Base-by-base conservation (phyloP, 1,140 invertebrate genomes). In the Zophobas morio region DNA sequence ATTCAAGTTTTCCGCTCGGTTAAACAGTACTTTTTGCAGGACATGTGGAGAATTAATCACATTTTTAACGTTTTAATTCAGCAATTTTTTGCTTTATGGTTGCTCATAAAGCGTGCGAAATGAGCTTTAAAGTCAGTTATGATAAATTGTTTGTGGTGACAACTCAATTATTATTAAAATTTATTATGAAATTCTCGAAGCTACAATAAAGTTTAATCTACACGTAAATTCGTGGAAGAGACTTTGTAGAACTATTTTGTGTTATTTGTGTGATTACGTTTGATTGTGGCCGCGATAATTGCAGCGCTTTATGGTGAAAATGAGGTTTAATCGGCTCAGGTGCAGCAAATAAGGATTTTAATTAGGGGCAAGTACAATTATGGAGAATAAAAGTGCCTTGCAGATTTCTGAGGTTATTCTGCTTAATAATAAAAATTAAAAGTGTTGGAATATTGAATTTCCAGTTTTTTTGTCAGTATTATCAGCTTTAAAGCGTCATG, bases 91-190 rank as follows among this genome's bases (percentile, higher is more conserved):
- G 39, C 60, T 20, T 4, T 51, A 20, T 20, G 49, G 20, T 2
- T 51, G 49, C 8, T 46, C 42, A 46, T 46, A 46, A 46, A 46
- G 3, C 42, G 42, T 46, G 42, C 42, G 42, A 34, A 60, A 60
- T 60, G 37, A 42, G 6, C 60, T 66, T 66, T 40, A 42, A 33
- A 20, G 6, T 42, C n/a, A 20, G n/a, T 20, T 66, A 40, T 66
- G 60, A 66, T 66, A 42, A 66, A 66, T 66, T 42, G 60, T 66
- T 40, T 66, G 6, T n/a, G 60, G 60, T 66, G 60, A 66, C 60
- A 66, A 66, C 60, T 66, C 60, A 66, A 42, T 66, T 66, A 66
- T 63, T 36, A 32, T 37, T 63, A 40, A 63, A 63, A 63, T 63
- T 63, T 39, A 63, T 63, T 36, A 32, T 39, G 57, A 39, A 63